Percentiles rank a stretch among this genome's conserved stretches.
Evolutionary conservation across 2,888 invertebrate species (phyloP).

Genomic region (Nipponacmea schrenckii): DNA sequence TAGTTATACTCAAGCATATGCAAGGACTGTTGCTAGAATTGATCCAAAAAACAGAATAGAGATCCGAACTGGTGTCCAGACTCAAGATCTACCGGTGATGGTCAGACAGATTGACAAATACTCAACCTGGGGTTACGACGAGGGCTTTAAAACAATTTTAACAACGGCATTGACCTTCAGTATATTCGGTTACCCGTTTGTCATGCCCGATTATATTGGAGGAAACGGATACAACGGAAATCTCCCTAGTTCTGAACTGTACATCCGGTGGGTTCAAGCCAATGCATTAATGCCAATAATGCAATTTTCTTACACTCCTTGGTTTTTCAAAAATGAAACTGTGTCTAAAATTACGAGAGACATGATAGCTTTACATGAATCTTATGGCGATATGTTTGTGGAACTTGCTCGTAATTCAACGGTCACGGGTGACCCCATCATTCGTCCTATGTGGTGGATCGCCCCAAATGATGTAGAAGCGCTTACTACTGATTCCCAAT

Average conservation of each 20-base stretch:
- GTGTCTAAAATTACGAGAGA: conserved; percentile 44
- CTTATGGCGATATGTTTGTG: conserved; percentile 9
- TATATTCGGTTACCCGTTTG: conserved; percentile 87
- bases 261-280: conserved; percentile 85
- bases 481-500: conserved; percentile 80
- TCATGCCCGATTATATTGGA: conserved; percentile 93
- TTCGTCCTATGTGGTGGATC: conserved; percentile 88
- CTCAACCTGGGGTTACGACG: conserved; percentile 84
- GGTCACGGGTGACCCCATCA: conserved; percentile 77
- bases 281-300: conserved; percentile 91
- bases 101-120: conserved; percentile 83
- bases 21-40: conserved; percentile 64
- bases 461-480: conserved; percentile 83
- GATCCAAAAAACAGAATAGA: conserved; percentile 75
- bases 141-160: conserved; percentile 81
- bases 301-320: conserved; percentile 89
- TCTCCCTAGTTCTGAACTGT: conserved; percentile 67
- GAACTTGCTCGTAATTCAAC: conserved; percentile 3
- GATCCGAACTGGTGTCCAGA: conserved; percentile 73
- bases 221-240: conserved; percentile 73
- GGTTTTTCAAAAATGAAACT: conserved; percentile 82
- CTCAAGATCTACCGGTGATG: conserved; percentile 76
- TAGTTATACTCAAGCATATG: conserved; percentile 48
- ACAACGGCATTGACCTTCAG: conserved; percentile 76
- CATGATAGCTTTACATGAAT: conserved; percentile 41